These are phyloP conservation scores for Rhineura floridana DNA, from an alignment of 2,113 vertebrate species.

Conservation along the genomic window DNA sequence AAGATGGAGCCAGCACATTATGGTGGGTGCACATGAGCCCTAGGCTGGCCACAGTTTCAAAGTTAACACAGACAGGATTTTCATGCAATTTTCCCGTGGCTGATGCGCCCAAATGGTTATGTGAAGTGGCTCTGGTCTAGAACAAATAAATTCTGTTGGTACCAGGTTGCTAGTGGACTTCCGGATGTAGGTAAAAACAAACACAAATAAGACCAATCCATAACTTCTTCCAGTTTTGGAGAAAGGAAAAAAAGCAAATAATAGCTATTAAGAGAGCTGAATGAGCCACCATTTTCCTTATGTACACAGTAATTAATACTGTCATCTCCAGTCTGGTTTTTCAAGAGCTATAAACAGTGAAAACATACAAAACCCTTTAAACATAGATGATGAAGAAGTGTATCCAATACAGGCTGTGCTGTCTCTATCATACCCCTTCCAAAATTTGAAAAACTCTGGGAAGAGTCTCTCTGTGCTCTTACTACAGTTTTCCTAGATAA, in stretches of 20 bases:
- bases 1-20: neutral
- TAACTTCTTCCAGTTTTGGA: too few relatives aligned
- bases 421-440: neutral
- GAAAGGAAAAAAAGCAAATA: too few relatives aligned
- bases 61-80: neutral
- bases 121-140: neutral
- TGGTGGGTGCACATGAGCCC: neutral
- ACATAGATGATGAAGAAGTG: neutral
- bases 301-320: neutral
- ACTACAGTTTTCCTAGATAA: neutral
- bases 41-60: neutral
- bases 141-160: neutral
- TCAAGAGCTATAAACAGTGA: neutral
- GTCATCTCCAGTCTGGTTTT: too few relatives aligned
- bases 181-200: neutral
- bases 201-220: neutral
- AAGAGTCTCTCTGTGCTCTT: neutral
- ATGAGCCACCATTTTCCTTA: too few relatives aligned
- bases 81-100: neutral
- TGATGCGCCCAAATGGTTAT: neutral
- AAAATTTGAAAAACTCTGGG: neutral
- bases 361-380: neutral
- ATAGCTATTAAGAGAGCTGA: too few relatives aligned
- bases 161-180: neutral
- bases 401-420: too few relatives aligned